Evolutionary conservation across 2,797 vertebrate species (phyloP).

Genomic region (Rhinella marina): DNA sequence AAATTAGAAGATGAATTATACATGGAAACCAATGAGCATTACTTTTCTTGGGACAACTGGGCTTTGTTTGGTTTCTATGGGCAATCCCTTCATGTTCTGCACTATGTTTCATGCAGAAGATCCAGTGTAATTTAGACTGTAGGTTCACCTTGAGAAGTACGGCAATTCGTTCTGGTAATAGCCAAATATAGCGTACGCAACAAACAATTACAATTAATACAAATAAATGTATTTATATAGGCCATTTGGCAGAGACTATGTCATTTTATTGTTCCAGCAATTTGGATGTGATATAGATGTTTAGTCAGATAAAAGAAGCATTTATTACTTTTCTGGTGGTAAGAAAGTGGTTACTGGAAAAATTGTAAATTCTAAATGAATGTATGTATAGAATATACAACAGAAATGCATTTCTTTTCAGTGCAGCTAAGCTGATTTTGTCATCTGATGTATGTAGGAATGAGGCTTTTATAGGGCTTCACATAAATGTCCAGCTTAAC

Average conservation of each 20-base stretch:
- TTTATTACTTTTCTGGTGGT: neutral
- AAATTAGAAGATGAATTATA: neutral
- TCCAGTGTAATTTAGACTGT: neutral
- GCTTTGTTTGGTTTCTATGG: too few relatives aligned
- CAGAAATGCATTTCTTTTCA: neutral
- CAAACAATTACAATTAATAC: neutral
- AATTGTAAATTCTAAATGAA: neutral
- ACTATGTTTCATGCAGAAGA: neutral
- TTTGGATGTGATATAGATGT: neutral
- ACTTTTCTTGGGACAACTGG: too few relatives aligned
- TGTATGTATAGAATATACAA: neutral
- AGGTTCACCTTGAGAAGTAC: neutral
- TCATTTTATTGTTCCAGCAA: neutral
- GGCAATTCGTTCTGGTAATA: neutral
- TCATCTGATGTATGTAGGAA: neutral
- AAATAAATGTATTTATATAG: neutral
- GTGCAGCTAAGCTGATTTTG: neutral
- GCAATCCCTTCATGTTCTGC: too few relatives aligned
- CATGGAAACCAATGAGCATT: too few relatives aligned
- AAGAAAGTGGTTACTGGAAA: neutral
- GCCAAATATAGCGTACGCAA: neutral
- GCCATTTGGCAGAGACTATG: neutral
- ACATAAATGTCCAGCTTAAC: neutral
- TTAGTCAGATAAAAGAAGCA: neutral
- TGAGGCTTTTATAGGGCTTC: neutral